Percentiles rank a stretch among this genome's conserved stretches.
These are phyloP conservation scores for Coelinius sp. DNA, from an alignment of 2,888 invertebrate species.

Conservation along the genomic window DNA sequence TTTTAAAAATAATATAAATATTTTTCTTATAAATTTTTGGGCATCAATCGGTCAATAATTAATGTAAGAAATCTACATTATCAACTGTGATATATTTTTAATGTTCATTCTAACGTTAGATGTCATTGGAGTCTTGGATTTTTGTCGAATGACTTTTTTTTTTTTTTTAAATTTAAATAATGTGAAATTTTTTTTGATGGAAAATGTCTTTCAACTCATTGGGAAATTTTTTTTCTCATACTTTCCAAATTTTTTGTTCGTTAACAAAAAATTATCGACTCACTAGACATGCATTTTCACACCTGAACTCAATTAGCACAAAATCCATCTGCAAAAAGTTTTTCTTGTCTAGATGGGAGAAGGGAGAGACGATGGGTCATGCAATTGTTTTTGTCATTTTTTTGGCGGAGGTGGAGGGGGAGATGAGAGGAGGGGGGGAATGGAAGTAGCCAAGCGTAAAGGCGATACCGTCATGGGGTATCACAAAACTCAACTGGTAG, in stretches of 20 bases:
- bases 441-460: slow-evolving; percentile 26
- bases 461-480: slow-evolving; percentile 29
- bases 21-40: too few species aligned
- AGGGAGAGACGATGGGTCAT: neutral
- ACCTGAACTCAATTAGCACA: neutral
- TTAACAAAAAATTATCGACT: neutral
- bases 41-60: too few species aligned
- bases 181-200: neutral
- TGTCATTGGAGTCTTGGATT: too few species aligned
- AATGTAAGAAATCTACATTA: too few species aligned
- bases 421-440: neutral
- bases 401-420: neutral
- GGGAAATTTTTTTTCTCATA: too few species aligned
- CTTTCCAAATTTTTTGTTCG: too few species aligned
- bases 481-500: slow-evolving; percentile 1
- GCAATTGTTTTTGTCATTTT: slow-evolving; percentile 5
- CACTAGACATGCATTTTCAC: neutral
- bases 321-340: neutral
- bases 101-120: too few species aligned
- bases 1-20: too few species aligned
- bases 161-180: too few species aligned
- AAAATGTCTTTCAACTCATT: too few species aligned
- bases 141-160: too few species aligned
- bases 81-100: too few species aligned
- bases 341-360: neutral